A percentile compares a stretch with the other conserved stretches of the same genome.
Evolutionary conservation across 2,113 vertebrate genomes (phyloP).

Genomic region (Gasterosteus nipponicus): DNA sequence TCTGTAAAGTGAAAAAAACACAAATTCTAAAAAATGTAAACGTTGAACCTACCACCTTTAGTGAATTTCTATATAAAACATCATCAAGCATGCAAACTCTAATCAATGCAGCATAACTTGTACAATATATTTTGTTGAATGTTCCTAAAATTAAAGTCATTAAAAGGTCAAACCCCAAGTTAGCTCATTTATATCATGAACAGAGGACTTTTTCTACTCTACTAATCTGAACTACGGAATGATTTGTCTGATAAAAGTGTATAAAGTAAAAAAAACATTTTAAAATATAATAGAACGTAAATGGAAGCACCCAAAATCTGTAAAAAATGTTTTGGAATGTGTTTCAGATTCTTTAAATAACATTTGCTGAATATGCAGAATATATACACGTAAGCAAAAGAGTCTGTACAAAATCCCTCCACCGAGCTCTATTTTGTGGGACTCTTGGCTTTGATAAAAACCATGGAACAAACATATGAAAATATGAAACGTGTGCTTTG

Average conservation of each 20-base stretch:
- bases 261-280: slow-evolving; percentile 23
- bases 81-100: background rate
- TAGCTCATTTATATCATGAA: slow-evolving; percentile 22
- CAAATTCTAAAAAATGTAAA: slow-evolving; percentile 39
- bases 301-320: slow-evolving; percentile 26
- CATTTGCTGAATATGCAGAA: slow-evolving; percentile 43
- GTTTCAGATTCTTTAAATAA: slow-evolving; percentile 67
- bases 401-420: slow-evolving; percentile 16
- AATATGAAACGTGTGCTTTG: background rate
- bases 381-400: slow-evolving; percentile 38
- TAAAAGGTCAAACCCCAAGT: slow-evolving; percentile 10
- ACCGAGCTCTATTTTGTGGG: background rate
- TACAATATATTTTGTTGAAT: slow-evolving; percentile 8
- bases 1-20: slow-evolving; percentile 24
- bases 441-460: slow-evolving; percentile 9
- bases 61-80: slow-evolving; percentile 31
- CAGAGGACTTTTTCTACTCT: background rate
- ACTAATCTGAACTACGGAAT: background rate
- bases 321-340: slow-evolving; percentile 33
- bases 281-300: slow-evolving; percentile 45
- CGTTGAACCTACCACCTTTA: slow-evolving; percentile 19
- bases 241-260: slow-evolving; percentile 10
- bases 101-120: background rate
- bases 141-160: slow-evolving; percentile 25
- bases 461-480: slow-evolving; percentile 1